Evolutionary conservation across 2,888 invertebrate species (phyloP), one percentile per base, ranked within the genome.

Genomic region (Glyphotaelius pellucidus): DNA sequence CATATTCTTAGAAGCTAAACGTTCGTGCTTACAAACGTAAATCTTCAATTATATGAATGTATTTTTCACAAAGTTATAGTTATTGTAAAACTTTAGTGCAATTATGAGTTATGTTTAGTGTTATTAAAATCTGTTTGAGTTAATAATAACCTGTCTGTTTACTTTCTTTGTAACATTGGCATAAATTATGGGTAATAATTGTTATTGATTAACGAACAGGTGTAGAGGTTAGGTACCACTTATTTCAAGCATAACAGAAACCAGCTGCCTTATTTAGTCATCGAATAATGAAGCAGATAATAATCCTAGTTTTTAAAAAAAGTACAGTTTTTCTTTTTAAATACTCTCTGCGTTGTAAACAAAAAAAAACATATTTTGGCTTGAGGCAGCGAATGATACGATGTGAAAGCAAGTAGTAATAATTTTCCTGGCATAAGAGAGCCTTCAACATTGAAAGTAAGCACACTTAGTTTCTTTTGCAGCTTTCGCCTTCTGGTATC

Each of bases 111-210:
- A 7, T 25, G 67, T 86, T 42, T 30, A 47, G 15, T 31, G 14
- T 47, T n/a, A 42, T 42, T 86, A 42, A 42, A 80, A 67, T 31
- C 80, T 79, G 89, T 89, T 89, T 89, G 42, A 80, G 79, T 31
- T n/a, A 89, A 35, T 80, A 89, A 80, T 80, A 79, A 9, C 38
- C 80, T 42, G 89, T 80, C 80, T 80, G 35, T 89, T 80, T 35
- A 38, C n/a, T n/a, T 42, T 25, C 35, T 30, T 67, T 35, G 38
- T 38, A 25, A 31, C 19, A 30, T 47, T 12, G 80, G 32, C 67
- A 67, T 67, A 67, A 67, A 25, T 67, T n/a, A 67, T 19, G 5
- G 5, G 25, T 67, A 67, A n/a, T 67, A 67, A 52, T 52, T 52
- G 67, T n/a, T 67, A 67, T 25, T 25, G 67, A 67, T 67, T 67